Evolutionary conservation across 2,113 vertebrate genomes (phyloP), one percentile per base, ranked within the genome.

Genomic region (Erythrocercus mccallii): DNA sequence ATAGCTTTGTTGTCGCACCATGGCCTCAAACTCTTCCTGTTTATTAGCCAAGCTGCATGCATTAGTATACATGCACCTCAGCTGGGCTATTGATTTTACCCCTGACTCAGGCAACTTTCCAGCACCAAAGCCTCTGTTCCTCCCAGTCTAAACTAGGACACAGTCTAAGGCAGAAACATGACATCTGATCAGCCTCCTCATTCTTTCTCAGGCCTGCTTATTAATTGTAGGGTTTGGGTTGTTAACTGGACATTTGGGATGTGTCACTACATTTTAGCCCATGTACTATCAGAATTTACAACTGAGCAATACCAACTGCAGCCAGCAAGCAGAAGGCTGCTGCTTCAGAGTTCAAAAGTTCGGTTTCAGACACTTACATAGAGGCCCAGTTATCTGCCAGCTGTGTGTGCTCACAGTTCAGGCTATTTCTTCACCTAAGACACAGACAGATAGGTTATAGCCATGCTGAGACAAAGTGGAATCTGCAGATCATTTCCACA

Each of bases 271-370:
- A 28, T 78, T 78, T 81, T 45, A 73, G 30, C 35, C 21, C 11
- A 10, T 11, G 5, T 2, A 1, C n/a, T 38, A 70, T 7, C 50
- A 81, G 42, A 69, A 66, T 53, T 73, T 53, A 30, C 30, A 58
- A 27, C 8, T 1, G 5, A 37, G 14, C 57, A 9, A 0, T 20
- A 81, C 24, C 2, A 0, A 62, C 11, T 5, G 2, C 60, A 91
- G 62, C 42, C 48, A 83, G 54, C 18, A 73, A 83, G 54, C 24
- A 70, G n/a, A n/a, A 78, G 47, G 18, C 64, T 86, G 58, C 68
- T 65, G 22, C 64, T 61, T 42, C 38, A 74, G 72, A 86, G 83
- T 88, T 94, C 27, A 1, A 62, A 91, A 91, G 91, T 90, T 96
- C 78, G 35, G 17, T 31, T 83, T 80, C 69, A 86, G 80, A 56